phyloP scores from a whole-genome alignment of 1,140 invertebrate species.

The Akabosia matsudoensis region DNA sequence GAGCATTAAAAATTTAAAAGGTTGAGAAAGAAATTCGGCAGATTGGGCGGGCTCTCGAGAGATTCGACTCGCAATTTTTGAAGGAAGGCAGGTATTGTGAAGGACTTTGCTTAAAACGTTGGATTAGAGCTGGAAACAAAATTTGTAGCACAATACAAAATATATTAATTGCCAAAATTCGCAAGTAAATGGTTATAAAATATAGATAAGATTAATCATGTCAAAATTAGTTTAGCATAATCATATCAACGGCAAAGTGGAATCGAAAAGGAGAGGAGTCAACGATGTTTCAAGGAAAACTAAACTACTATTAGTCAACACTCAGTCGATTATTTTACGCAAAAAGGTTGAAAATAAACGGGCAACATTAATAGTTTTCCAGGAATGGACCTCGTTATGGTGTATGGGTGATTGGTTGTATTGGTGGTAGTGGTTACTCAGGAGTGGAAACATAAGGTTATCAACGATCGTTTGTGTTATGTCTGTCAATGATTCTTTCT shows the following conservation, averaged over 20 bases:
- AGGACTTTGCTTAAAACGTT: conserved; percentile 4
- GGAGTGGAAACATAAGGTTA: background rate
- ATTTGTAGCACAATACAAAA: background rate
- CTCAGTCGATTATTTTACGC: too few species aligned
- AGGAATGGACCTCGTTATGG: too few species aligned
- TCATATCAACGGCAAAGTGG: too few species aligned
- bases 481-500: conserved; percentile 46
- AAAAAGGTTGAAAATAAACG: too few species aligned
- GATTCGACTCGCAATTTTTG: background rate
- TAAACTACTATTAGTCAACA: too few species aligned
- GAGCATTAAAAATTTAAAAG: background rate
- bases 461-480: background rate
- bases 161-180: background rate
- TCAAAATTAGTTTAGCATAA: too few species aligned
- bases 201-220: background rate
- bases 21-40: background rate
- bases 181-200: background rate
- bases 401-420: too few species aligned
- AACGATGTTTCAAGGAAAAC: too few species aligned
- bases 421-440: too few species aligned
- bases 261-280: too few species aligned
- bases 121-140: conserved; percentile 1
- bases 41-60: background rate
- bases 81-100: background rate
- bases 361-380: background rate